Conservation (phyloP, 2,888 invertebrate genomes). For the Troilus luridus region DNA sequence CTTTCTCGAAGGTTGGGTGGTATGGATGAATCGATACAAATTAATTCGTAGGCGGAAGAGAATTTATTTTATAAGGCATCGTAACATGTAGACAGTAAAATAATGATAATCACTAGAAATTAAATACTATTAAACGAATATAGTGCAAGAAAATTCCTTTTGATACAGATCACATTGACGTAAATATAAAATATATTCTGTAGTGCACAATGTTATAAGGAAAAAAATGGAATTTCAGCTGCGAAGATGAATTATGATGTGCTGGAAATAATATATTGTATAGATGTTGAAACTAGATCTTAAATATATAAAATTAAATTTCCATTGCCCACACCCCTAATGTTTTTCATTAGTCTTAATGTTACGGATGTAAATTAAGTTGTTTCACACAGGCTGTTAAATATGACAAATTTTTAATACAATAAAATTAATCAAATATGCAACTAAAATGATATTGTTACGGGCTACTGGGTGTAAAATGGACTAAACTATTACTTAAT, state of each 20-base stretch:
- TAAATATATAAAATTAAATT: too few species aligned
- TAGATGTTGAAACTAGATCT: background rate
- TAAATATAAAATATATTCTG: background rate
- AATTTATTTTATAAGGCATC: too few species aligned
- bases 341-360: too few species aligned
- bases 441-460: too few species aligned
- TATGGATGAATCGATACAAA: background rate
- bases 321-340: too few species aligned
- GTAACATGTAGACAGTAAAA: background rate
- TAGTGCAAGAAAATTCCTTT: background rate
- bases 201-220: background rate
- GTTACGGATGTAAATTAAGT: too few species aligned
- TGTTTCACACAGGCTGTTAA: too few species aligned
- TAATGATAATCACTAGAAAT: background rate
- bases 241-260: background rate
- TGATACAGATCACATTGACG: background rate
- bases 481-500: too few species aligned
- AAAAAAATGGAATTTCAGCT: background rate
- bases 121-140: too few species aligned
- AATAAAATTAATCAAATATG: too few species aligned
- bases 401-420: too few species aligned
- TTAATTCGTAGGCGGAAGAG: background rate
- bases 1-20: background rate
- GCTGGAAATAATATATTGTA: background rate
- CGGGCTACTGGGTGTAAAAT: too few species aligned